phyloP scores from a whole-genome alignment of 2,113 vertebrate species.

The Myotis lucifugus region DNA sequence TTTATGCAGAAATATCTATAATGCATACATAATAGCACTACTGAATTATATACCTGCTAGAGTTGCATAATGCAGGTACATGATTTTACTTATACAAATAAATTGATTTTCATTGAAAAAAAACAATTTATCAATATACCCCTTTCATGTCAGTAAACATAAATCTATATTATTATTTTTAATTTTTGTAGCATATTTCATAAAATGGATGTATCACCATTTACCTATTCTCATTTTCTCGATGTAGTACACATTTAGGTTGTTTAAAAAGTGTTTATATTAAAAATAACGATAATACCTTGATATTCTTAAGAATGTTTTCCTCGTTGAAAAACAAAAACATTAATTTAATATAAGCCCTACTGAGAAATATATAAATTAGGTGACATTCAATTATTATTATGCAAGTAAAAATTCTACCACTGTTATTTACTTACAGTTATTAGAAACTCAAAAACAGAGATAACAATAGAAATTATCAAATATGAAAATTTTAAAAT shows the following conservation, averaged over 20 bases:
- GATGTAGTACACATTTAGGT: not conserved
- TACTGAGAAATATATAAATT: not conserved
- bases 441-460: not conserved
- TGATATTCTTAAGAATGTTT: not conserved
- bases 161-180: not conserved
- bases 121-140: not conserved
- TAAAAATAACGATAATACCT: not conserved
- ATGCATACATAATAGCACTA: not conserved
- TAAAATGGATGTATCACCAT: not conserved
- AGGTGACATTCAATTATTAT: not conserved
- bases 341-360: not conserved
- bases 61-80: not conserved
- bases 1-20: not conserved
- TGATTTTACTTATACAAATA: slow-evolving; percentile 4
- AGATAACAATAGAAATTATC: not conserved
- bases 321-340: not conserved
- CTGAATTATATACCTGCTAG: not conserved
- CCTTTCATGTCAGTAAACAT: not conserved
- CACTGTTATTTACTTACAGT: not conserved
- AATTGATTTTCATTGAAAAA: not conserved
- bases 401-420: not conserved
- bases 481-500: not conserved
- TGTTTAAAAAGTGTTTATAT: not conserved
- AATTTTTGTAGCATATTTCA: not conserved
- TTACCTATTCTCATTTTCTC: not conserved